Evolutionary conservation across 2,113 vertebrate genomes (phyloP), one percentile per base, ranked within the genome.

Genomic region (Actenoides hombroni): DNA sequence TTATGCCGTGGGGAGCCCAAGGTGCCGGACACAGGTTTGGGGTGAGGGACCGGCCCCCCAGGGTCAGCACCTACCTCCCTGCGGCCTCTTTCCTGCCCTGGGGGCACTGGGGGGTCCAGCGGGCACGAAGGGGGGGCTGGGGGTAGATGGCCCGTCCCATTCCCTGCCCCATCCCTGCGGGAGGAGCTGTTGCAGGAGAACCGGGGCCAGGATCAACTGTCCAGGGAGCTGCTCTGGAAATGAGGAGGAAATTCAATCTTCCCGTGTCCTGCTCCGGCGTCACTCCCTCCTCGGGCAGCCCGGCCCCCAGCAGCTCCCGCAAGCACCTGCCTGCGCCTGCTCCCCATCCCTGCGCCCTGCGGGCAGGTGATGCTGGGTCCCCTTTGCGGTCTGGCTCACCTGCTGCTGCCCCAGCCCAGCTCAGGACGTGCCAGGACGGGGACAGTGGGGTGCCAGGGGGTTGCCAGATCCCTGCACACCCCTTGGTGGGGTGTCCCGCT

Each of bases 71-170:
- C 3, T 7, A 8, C 48, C 40, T 13, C 11, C 6, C 37, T 10
- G 65, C 1, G 2, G 37, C 42, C 33, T 2, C 31, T 11, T 44
- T 46, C 46, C 56, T 25, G 8, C 24, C 19, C 13, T 7, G 20
- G 35, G 37, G 4, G 39, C 35, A 18, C 74, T 10, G 5, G 15
- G 57, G 31, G 57, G 33, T 10, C 26, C 4, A 6, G 35, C 2
- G 8, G 65, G 21, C 4, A 4, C 4, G 9, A 33, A 15, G 49
- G 31, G 8, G 5, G 5, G 37, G 9, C 13, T 7, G 28, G 35
- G 9, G 48, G 35, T 71, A 18, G 7, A 1, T 29, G 14, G 17
- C 6, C 37, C 2, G 0, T 19, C 18, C 10, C 5, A 6, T 33
- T 28, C 23, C 39, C 39, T 4, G 16, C 11, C 44, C n/a, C 2